Conservation (phyloP, 92 coral and sea anemone species). For the Palythoa heliodiscus region DNA sequence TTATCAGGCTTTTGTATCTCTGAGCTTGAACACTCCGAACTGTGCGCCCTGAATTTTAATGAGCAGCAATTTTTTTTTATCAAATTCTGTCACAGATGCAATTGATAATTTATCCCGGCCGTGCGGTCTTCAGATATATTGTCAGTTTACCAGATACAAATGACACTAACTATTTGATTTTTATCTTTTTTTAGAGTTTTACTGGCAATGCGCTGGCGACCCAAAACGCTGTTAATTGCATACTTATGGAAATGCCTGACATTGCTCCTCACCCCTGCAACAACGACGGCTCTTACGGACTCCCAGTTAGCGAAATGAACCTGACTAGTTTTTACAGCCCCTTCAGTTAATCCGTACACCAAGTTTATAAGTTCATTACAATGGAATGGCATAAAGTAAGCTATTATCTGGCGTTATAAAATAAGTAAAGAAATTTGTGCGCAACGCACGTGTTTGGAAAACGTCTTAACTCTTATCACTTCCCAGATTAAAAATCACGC, state of each 20-base stretch:
- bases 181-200: slow-evolving; percentile 54
- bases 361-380: slow-evolving; percentile 62
- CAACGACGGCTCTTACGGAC: not conserved
- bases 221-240: slow-evolving; percentile 64
- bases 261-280: slow-evolving; percentile 78
- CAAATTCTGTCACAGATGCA: not conserved
- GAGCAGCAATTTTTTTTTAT: not conserved
- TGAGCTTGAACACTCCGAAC: slow-evolving; percentile 58
- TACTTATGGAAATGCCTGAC: slow-evolving; percentile 79
- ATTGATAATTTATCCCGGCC: not conserved
- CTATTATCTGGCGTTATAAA: slow-evolving; percentile 49
- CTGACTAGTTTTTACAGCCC: slow-evolving; percentile 46
- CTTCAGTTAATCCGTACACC: slow-evolving; percentile 45
- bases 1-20: slow-evolving; percentile 65
- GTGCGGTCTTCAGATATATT: not conserved
- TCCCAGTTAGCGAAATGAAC: slow-evolving; percentile 34
- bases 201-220: slow-evolving; percentile 59
- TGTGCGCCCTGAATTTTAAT: slow-evolving; percentile 35
- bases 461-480: not conserved
- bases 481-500: not conserved
- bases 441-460: slow-evolving; percentile 37
- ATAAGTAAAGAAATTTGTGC: slow-evolving; percentile 34
- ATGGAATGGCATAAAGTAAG: slow-evolving; percentile 84
- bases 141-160: slow-evolving; percentile 17
- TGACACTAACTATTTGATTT: slow-evolving; percentile 44